phyloP scores from a whole-genome alignment of 1,140 invertebrate genomes.

The Megalonaias nervosa region DNA sequence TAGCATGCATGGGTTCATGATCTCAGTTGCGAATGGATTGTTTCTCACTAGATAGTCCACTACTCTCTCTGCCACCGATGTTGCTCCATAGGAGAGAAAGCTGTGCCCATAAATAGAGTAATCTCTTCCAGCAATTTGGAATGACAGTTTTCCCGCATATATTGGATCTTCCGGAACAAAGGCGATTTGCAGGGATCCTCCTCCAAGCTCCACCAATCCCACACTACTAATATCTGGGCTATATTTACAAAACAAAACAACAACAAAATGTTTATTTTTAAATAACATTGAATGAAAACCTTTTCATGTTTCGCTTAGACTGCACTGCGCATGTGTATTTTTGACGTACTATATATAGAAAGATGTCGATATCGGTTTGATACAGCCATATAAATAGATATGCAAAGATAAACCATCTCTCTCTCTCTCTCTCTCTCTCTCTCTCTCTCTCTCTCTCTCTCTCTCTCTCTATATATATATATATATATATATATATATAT shows the following conservation, averaged over 20 bases:
- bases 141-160: slow-evolving; percentile 58
- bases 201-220: slow-evolving; percentile 74
- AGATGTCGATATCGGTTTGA: too few relatives aligned
- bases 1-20: slow-evolving; percentile 55
- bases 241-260: slow-evolving; percentile 17
- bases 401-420: too few relatives aligned
- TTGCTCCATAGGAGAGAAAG: slow-evolving; percentile 71
- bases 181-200: slow-evolving; percentile 74
- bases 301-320: background rate
- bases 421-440: too few relatives aligned
- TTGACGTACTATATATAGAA: too few relatives aligned
- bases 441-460: too few relatives aligned
- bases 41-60: slow-evolving; percentile 27
- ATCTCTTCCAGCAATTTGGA: slow-evolving; percentile 60
- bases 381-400: too few relatives aligned
- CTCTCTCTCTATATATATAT: too few relatives aligned
- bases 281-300: background rate
- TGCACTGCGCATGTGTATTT: background rate
- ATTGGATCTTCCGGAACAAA: slow-evolving; percentile 62
- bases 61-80: slow-evolving; percentile 44
- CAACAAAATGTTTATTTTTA: background rate
- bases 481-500: too few relatives aligned
- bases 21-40: slow-evolving; percentile 20
- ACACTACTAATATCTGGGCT: slow-evolving; percentile 24
- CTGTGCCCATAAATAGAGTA: slow-evolving; percentile 71